Evolutionary conservation across 2,113 vertebrate genomes (phyloP), one percentile per base, ranked within the genome.

Genomic region (Rana temporaria): DNA sequence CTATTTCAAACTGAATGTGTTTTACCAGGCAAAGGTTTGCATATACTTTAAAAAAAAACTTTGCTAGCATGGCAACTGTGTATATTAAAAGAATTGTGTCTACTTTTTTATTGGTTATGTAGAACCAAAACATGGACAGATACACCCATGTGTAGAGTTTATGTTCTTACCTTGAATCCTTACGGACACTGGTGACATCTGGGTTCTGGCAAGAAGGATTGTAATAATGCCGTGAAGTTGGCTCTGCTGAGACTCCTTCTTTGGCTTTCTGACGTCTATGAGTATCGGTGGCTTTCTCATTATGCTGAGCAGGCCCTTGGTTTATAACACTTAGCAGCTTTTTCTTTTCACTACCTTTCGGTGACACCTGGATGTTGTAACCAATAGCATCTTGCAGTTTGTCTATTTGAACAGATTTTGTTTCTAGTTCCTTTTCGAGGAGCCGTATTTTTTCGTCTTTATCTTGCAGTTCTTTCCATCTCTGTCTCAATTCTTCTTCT

Each of bases 331-430:
- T 93, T 72, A 92, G 89, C 38, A 89, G 83, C 16, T 80, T 88
- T 57, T 71, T 69, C 66, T 86, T 87, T 55, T 86, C 87, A 68
- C 73, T 86, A 42, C 59, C 75, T 7, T 68, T 53, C 11, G 85
- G 85, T 1, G 90, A 89, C 52, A 63, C 17, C 6, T 87, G 85
- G 30, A 85, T 74, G 11, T 62, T 83, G 84, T 91, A 93, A 19
- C 90, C 92, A 2, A 95, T 92, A 4, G 94, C 94, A 32, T 95
- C 93, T 86, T 94, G 92, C 22, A 95, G 90, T 80, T 95, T 95
- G 79, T 93, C 90, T 1, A 95, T 89, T 86, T 95, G 94, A 19
- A 89, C 87, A 53, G 88, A 81, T 84, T 93, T 92, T 24, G 88
- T 85, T 55, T 92, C 90, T 6, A 95, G 85, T 57, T 94, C 92